Percentiles rank a stretch among this genome's conserved stretches.
Evolutionary conservation across 92 coral and sea anemone genomes (phyloP).

Genomic region (Porites rus): DNA sequence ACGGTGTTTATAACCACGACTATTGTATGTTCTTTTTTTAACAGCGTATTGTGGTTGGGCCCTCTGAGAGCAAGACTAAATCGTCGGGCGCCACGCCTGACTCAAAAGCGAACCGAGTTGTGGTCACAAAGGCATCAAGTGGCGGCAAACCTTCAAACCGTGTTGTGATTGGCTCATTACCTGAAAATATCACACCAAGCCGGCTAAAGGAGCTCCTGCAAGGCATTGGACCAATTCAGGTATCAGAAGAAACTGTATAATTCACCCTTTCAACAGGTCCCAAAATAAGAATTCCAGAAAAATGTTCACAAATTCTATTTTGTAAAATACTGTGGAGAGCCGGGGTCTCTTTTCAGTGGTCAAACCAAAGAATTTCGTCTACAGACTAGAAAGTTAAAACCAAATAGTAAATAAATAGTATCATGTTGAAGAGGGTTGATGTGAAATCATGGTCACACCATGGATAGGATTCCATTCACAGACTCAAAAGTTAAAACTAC

Average conservation of each 20-base stretch:
- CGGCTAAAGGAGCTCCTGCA: conserved; percentile 92
- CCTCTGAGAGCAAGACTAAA: conserved; percentile 86
- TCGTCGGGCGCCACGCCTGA: conserved; percentile 76
- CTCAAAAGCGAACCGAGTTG: conserved; percentile 88
- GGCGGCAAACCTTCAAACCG: conserved; percentile 97
- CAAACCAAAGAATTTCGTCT: background rate
- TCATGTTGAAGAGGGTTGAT: background rate
- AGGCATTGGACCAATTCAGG: conserved; percentile 99
- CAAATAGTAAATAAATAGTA: no score
- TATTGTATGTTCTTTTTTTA: background rate
- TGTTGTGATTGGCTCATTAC: conserved; percentile 96
- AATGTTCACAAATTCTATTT: background rate
- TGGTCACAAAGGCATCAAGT: conserved; percentile 91
- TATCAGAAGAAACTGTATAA: conserved; percentile 7
- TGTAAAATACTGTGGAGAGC: no score
- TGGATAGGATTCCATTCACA: no score
- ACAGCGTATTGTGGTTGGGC: conserved; percentile 91
- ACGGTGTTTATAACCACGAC: no score
- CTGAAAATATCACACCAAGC: conserved; percentile 91
- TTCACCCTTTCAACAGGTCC: background rate
- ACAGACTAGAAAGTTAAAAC: background rate
- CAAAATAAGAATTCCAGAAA: background rate
- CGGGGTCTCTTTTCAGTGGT: no score
- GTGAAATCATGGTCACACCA: background rate
- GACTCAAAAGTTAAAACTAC: no score